A percentile compares a stretch with the other conserved stretches of the same genome.
Conservation (phyloP, 2,797 vertebrate species). For the Muscicapa striata region DNA sequence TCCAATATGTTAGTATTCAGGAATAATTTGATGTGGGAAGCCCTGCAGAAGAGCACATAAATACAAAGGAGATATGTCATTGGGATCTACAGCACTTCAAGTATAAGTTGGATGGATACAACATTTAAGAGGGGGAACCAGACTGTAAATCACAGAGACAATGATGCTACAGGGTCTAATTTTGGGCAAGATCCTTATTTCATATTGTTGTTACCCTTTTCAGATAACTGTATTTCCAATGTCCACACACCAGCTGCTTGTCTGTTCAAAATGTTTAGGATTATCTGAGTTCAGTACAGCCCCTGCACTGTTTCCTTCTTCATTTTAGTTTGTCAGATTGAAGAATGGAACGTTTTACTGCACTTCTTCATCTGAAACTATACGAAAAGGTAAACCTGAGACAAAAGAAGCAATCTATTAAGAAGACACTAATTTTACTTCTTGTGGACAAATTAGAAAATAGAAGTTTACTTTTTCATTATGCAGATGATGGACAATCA, state of each 20-base stretch:
- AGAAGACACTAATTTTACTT: not conserved
- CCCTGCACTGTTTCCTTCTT: not conserved
- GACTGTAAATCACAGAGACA: not conserved
- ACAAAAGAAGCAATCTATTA: not conserved
- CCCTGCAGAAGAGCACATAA: not conserved
- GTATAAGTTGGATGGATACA: not conserved
- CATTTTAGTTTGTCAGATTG: not conserved
- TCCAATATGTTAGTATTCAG: not conserved
- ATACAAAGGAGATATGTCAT: not conserved
- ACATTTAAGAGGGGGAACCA: not conserved
- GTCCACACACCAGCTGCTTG: not conserved
- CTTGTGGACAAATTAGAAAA: not conserved
- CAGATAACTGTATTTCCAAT: not conserved
- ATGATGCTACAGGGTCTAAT: not conserved
- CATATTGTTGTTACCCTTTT: not conserved
- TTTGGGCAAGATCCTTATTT: not conserved
- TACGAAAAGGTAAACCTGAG: not conserved
- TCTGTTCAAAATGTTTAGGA: not conserved
- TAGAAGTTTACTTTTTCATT: not conserved
- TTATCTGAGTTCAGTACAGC: not conserved
- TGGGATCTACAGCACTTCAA: not conserved
- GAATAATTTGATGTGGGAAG: not conserved
- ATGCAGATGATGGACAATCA: not conserved
- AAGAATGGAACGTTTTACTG: not conserved
- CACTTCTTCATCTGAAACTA: not conserved